Percentiles rank a stretch among this genome's conserved stretches.
phyloP scores from a whole-genome alignment of 2,888 invertebrate species.

The Rhagium mordax region DNA sequence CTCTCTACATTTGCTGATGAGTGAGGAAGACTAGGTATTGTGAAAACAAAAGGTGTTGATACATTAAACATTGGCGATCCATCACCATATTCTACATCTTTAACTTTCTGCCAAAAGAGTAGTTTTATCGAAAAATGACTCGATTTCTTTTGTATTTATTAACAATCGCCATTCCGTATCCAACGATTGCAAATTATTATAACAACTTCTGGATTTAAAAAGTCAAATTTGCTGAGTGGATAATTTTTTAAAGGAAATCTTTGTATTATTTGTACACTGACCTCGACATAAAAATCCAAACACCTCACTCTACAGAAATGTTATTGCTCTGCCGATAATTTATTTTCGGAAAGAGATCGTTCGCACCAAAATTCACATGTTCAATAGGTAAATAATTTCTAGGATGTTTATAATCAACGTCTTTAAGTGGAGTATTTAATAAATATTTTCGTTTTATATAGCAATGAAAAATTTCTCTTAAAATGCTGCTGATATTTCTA shows the following conservation, averaged over 20 bases:
- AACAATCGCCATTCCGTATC: no score
- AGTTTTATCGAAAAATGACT: not conserved
- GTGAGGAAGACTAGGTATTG: no score
- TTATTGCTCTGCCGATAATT: not conserved
- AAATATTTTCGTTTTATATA: slow-evolving; percentile 27
- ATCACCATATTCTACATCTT: not conserved
- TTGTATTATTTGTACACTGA: slow-evolving; percentile 12
- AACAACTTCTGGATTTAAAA: no score
- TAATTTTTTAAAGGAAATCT: no score
- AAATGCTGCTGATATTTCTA: not conserved
- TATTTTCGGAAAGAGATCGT: slow-evolving; percentile 15
- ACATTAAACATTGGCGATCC: no score
- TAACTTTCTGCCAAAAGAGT: not conserved
- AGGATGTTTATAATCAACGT: slow-evolving; percentile 33
- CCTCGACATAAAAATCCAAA: slow-evolving; percentile 38
- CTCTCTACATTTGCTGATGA: no score
- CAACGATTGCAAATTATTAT: no score
- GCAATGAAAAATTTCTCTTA: slow-evolving; percentile 27
- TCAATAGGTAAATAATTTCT: slow-evolving; percentile 37
- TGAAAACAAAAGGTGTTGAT: no score
- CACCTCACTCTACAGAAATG: slow-evolving; percentile 16
- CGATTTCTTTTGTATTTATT: no score
- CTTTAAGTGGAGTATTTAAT: not conserved
- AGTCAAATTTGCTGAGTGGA: no score
- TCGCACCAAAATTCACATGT: slow-evolving; percentile 42